Evolutionary conservation across 2,113 vertebrate species (phyloP), one percentile per base, ranked within the genome.

Genomic region (Dromaius novaehollandiae): DNA sequence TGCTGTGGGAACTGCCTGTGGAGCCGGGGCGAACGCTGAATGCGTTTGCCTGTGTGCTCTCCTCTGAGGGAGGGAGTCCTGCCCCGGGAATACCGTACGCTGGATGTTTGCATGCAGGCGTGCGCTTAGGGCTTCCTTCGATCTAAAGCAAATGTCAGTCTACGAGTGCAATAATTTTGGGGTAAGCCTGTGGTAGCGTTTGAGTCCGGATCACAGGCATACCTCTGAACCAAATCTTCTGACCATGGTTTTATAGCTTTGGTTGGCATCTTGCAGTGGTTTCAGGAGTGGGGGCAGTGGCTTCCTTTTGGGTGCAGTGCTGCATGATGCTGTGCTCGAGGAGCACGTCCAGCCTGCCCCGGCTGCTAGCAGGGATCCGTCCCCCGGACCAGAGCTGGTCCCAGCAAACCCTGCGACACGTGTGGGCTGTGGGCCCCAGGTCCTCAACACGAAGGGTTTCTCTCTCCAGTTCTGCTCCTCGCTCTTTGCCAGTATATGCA

Each of bases 51-150:
- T 19, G 11, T 69, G n/a, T n/a, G 42, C 42, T 78, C 22, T 28
- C 25, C 30, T 85, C 12, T 24, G 42, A 20, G 24, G 5, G 6
- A 82, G 65, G 61, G 53, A 86, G 40, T 79, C 11, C 32, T 66
- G 84, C 22, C n/a, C 70, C 24, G 65, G 66, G 70, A 75, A 38
- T 74, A 61, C 46, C 11, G 24, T 58, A 68, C 55, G 58, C 17
- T 0, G 13, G 25, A 24, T 13, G n/a, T 71, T 81, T 73, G 13
- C 34, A 14, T 58, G 36, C 36, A 46, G 38, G 13, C 19, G 42
- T 24, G 32, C 22, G 61, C 66, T 53, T 86, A 0, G 0, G 21
- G 0, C 0, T 75, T 69, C 24, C 50, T 76, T 50, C 46, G 84
- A 36, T 66, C 50, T 95, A 78, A 65, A 71, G 61, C 26, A 26